phyloP scores from a whole-genome alignment of 1,140 invertebrate genomes.

The Zaprionus inermis region DNA sequence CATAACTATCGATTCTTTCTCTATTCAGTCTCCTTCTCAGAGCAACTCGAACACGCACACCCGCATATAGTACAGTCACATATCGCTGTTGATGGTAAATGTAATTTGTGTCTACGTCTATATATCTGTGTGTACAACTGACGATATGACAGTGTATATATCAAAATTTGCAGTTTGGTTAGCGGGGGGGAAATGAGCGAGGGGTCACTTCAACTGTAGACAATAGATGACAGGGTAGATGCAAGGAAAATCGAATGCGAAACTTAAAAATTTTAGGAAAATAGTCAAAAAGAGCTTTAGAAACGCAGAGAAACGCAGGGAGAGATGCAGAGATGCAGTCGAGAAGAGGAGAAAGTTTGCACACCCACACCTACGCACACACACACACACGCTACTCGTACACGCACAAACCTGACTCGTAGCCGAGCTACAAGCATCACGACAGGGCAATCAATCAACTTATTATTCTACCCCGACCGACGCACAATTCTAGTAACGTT shows the following conservation, averaged over 20 bases:
- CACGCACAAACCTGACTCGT: constrained; percentile 8
- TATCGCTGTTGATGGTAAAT: constrained; percentile 27
- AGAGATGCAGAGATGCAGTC: constrained; percentile 4
- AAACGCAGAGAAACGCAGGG: not conserved
- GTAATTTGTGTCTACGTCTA: constrained; percentile 23
- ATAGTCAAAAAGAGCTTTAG: constrained; percentile 30
- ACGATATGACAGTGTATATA: constrained; percentile 8
- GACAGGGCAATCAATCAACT: constrained; percentile 39
- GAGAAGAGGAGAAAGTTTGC: constrained; percentile 8
- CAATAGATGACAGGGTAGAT: constrained; percentile 14
- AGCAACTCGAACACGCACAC: constrained; percentile 8
- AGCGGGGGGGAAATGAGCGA: no score
- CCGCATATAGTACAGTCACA: constrained; percentile 22
- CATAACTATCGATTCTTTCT: not conserved
- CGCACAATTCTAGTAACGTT: not conserved
- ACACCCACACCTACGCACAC: not conserved
- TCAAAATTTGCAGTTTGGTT: not conserved
- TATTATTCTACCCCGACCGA: not conserved
- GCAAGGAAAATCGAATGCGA: not conserved
- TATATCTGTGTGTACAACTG: not conserved
- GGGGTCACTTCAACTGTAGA: not conserved
- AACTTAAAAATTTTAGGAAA: constrained; percentile 24
- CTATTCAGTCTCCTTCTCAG: constrained; percentile 1
- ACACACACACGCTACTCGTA: not conserved
- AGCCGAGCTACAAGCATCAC: constrained; percentile 23